Conservation (phyloP, 1,140 invertebrate genomes). For the Drosophila rhopaloa region DNA sequence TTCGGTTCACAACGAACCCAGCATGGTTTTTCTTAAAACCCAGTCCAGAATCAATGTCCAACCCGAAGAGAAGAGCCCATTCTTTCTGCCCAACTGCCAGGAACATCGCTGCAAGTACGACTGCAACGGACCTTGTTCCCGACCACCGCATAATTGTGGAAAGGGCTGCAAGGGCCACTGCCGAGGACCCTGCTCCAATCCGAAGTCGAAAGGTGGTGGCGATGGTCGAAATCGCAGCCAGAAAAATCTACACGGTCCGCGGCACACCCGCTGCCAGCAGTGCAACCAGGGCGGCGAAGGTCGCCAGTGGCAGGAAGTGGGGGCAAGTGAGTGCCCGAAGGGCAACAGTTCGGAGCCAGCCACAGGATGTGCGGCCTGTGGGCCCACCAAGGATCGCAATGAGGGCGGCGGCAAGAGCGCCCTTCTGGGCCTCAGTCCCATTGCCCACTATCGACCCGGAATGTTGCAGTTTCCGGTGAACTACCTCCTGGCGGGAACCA, state of each 20-base stretch:
- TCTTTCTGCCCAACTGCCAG: conserved; percentile 33
- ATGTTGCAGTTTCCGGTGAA: conserved; percentile 30
- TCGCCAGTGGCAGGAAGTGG: conserved; percentile 5
- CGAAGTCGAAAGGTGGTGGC: background rate
- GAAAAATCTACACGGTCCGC: background rate
- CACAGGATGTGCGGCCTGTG: background rate
- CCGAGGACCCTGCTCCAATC: conserved; percentile 14
- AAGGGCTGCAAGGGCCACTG: conserved; percentile 11
- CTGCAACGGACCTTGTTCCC: background rate
- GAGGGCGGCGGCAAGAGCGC: background rate
- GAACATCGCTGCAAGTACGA: conserved; percentile 16
- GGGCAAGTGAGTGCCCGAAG: background rate
- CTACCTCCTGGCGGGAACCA: conserved; percentile 29
- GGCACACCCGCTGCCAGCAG: background rate
- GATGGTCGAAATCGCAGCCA: conserved; percentile 2
- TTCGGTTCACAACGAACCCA: background rate
- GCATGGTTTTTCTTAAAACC: background rate
- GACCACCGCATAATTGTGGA: conserved; percentile 2
- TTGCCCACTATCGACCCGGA: conserved; percentile 55
- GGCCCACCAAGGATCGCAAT: background rate
- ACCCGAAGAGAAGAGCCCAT: background rate
- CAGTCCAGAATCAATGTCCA: background rate
- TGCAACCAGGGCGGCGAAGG: conserved; percentile 5
- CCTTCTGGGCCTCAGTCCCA: conserved; percentile 24
- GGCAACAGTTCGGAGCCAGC: background rate